phyloP scores from a whole-genome alignment of 1,140 invertebrate species.

The Drosophila jambulina region DNA sequence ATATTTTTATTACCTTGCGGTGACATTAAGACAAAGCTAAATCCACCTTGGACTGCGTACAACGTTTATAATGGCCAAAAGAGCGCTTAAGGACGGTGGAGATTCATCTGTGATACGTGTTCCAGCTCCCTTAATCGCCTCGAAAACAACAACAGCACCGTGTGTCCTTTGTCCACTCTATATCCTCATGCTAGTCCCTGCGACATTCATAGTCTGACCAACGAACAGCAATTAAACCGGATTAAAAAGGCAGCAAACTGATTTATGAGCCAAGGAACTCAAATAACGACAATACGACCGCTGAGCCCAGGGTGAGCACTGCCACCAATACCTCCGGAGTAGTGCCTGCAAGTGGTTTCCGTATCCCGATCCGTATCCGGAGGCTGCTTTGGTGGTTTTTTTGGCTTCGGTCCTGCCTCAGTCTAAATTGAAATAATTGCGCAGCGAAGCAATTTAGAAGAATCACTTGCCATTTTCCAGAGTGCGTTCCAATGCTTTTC shows the following conservation, averaged over 20 bases:
- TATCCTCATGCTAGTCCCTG: conserved; percentile 69
- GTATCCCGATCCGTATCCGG: conserved; percentile 10
- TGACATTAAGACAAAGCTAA: conserved; percentile 49
- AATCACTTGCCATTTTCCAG: conserved; percentile 75
- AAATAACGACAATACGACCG: conserved; percentile 79
- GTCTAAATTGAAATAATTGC: conserved; percentile 83
- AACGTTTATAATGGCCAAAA: conserved; percentile 71
- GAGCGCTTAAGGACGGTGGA: conserved; percentile 58
- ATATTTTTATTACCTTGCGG: conserved; percentile 9
- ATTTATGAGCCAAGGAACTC: conserved; percentile 80
- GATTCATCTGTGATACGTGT: conserved; percentile 52
- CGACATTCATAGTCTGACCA: conserved; percentile 80
- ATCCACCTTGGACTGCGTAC: conserved; percentile 54
- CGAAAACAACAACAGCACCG: conserved; percentile 56
- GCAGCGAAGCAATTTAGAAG: conserved; percentile 84
- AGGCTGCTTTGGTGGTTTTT: conserved; percentile 29
- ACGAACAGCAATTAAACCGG: conserved; percentile 84
- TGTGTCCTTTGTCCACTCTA: conserved; percentile 28
- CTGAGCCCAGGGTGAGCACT: conserved; percentile 23
- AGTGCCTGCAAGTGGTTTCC: conserved; percentile 21
- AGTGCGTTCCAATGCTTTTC: conserved; percentile 54
- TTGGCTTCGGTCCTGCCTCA: conserved; percentile 43
- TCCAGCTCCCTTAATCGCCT: conserved; percentile 67
- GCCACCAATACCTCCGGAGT: conserved; percentile 1
- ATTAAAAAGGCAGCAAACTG: conserved; percentile 83